phyloP scores from a whole-genome alignment of 1,140 invertebrate genomes.

The Arion vulgaris region DNA sequence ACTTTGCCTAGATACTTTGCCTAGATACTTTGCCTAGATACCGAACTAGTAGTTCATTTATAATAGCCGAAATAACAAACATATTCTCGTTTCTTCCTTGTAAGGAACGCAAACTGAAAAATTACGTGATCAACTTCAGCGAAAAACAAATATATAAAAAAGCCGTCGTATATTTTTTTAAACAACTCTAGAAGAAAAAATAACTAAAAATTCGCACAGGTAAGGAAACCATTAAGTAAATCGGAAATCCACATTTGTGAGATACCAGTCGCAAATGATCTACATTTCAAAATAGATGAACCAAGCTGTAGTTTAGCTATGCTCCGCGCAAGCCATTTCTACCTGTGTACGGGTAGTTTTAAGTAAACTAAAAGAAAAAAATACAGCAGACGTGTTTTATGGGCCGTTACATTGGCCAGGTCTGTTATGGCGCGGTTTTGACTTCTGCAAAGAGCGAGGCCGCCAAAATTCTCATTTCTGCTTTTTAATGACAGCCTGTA shows the following conservation, averaged over 20 bases:
- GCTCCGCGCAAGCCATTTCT: not conserved
- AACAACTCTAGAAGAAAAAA: not conserved
- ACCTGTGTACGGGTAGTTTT: not conserved
- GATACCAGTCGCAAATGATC: not conserved
- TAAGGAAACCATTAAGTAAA: not conserved
- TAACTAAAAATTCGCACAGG: not conserved
- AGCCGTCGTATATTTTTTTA: not conserved
- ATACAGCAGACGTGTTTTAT: not conserved
- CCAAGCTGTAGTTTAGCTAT: not conserved
- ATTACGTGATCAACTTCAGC: not conserved
- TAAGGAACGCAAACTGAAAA: too few species aligned
- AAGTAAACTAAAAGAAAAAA: not conserved
- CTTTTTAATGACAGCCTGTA: constrained; percentile 10
- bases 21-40: too few species aligned
- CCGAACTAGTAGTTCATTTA: not conserved
- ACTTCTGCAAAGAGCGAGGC: not conserved
- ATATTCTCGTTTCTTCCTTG: not conserved
- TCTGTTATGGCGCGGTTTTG: constrained; percentile 11
- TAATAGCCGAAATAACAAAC: not conserved
- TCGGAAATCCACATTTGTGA: not conserved
- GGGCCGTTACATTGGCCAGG: constrained; percentile 5
- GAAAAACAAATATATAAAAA: too few species aligned
- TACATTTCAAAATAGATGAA: not conserved
- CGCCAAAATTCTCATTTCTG: constrained; percentile 24
- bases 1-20: too few species aligned